Evolutionary conservation across 2,797 vertebrate species (phyloP), one percentile per base, ranked within the genome.

Genomic region (Acanthopagrus latus): DNA sequence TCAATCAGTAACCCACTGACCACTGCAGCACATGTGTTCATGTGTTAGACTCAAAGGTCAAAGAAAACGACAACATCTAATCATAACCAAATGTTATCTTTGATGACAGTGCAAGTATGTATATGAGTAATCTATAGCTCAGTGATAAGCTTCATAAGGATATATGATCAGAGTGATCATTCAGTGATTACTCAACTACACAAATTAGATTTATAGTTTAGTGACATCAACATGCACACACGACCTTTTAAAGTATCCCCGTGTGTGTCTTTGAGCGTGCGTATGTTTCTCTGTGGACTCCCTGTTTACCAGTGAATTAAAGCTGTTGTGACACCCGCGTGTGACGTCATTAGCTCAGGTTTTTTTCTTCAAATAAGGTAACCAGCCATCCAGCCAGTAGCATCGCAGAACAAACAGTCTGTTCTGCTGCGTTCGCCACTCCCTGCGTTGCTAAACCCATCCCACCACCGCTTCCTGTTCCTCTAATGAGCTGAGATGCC

Each of bases 281-380:
- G 20, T 41, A 23, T 63, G 63, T 47, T 20, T 7, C 4, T 67
- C 64, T 63, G 56, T 38, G 33, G 52, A 41, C 33, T 67, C 20
- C 21, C 1, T 75, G 43, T 87, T 84, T 74, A 63, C 75, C 44
- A 58, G 16, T 55, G 48, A 84, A 54, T n/a, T 48, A 14, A 76
- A 74, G 9, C 51, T 71, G 77, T 77, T 78, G 76, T 70, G 74
- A 81, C 80, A 70, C 60, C 50, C 38, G 10, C 0, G 0, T 21
- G 58, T 80, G 81, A 88, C 16, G n/a, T 88, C 83, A 85, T 62
- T 29, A 43, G n/a, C 50, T 75, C 38, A 27, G 69, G 21, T 55
- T 80, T 81, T 78, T 65, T 80, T 77, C 25, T 78, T 78, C 78
- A 82, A 78, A 90, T 87, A 86, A 82, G 86, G 89, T 71, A 85